Percentiles rank a stretch among this genome's conserved stretches.
Conservation (phyloP, 2,797 vertebrate genomes). For the Streptopelia turtur region DNA sequence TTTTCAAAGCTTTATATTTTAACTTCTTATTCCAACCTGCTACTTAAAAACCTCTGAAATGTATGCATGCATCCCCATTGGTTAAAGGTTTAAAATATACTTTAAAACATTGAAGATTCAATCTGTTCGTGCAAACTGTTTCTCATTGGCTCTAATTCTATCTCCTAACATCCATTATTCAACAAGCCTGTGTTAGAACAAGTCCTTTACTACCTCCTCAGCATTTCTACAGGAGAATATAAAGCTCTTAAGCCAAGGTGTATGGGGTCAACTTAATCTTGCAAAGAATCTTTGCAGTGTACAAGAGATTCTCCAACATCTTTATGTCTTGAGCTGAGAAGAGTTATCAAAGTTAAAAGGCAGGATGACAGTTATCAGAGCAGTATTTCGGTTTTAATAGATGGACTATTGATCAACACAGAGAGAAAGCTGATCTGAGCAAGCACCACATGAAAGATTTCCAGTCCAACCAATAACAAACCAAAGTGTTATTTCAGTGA, state of each 20-base stretch:
- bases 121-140: background rate
- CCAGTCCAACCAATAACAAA: background rate
- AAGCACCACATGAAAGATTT: background rate
- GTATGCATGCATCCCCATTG: background rate
- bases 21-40: background rate
- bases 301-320: constrained; percentile 39
- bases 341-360: constrained; percentile 61
- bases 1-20: background rate
- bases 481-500: background rate
- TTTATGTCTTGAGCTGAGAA: constrained; percentile 28
- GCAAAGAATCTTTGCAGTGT: constrained; percentile 65
- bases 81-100: background rate
- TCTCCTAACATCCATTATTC: background rate
- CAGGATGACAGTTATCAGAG: constrained; percentile 51
- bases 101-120: background rate
- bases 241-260: constrained; percentile 62
- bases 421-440: constrained; percentile 1
- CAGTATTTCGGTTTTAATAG: constrained; percentile 43
- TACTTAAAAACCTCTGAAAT: background rate
- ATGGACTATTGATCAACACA: constrained; percentile 18
- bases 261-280: constrained; percentile 68
- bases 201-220: background rate
- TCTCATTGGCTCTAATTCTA: background rate
- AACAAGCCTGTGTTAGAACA: background rate
- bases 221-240: constrained; percentile 18